Conservation (phyloP, 2,888 invertebrate species). For the Bursaphelenchus okinawaensis region DNA sequence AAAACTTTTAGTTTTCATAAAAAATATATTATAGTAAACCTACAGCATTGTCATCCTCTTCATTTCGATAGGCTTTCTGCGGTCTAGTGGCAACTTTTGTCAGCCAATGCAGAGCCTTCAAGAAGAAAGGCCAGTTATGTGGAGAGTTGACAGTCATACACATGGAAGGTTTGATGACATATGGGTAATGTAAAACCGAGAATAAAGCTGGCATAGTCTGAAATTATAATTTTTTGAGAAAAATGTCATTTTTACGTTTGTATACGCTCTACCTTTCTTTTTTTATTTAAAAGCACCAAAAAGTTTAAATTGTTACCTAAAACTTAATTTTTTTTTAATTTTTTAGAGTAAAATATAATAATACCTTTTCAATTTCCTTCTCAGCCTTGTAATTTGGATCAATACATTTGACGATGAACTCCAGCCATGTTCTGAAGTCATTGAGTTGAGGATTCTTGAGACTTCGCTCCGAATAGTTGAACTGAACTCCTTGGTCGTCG, state of each 20-base stretch:
- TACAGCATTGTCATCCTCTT: neutral
- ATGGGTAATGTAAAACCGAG: neutral
- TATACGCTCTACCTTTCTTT: too few relatives aligned
- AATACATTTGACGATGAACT: neutral
- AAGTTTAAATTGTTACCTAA: neutral
- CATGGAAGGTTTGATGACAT: neutral
- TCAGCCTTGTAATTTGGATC: neutral
- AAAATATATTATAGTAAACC: neutral
- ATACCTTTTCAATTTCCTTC: neutral
- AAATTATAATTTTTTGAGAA: neutral
- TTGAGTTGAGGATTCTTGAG: neutral
- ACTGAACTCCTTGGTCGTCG: neutral
- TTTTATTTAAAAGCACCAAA: too few relatives aligned
- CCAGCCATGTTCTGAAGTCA: slow-evolving; percentile 1
- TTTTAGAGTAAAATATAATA: too few relatives aligned
- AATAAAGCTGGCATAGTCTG: neutral
- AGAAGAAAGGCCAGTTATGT: neutral
- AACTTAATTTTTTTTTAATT: too few relatives aligned
- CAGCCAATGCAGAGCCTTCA: neutral
- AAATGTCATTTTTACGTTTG: too few relatives aligned
- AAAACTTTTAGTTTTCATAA: too few relatives aligned
- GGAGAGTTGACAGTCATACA: neutral
- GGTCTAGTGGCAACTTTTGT: neutral
- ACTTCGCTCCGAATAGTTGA: neutral
- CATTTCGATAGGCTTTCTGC: neutral